A percentile compares a stretch with the other conserved stretches of the same genome.
These are phyloP conservation scores for Ashinkailepas kermadecensis DNA, from an alignment of 2,888 invertebrate species.

Conservation along the genomic window DNA sequence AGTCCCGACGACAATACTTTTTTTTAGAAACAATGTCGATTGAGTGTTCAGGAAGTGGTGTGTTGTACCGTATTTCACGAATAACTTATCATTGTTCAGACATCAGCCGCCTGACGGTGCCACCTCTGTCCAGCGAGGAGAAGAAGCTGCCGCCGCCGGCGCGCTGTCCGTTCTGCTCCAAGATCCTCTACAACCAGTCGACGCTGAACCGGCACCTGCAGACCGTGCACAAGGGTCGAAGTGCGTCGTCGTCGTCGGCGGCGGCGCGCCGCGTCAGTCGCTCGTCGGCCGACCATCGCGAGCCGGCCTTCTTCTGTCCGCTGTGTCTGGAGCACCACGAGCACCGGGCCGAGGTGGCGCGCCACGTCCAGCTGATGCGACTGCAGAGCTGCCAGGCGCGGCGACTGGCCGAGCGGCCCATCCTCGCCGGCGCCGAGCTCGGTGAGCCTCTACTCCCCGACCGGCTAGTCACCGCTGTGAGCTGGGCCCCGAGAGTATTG, in stretches of 20 bases:
- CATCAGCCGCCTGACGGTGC: no score
- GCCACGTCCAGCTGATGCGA: neutral
- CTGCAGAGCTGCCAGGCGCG: neutral
- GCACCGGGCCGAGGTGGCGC: neutral
- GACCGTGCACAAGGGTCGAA: neutral
- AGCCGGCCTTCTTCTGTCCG: neutral
- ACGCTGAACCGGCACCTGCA: constrained; percentile 4
- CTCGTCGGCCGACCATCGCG: neutral
- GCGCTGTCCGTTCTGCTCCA: neutral
- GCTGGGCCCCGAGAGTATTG: no score
- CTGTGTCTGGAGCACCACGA: neutral
- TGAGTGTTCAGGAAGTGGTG: no score
- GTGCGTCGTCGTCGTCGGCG: neutral
- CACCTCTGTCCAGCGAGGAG: neutral
- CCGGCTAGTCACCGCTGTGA: no score
- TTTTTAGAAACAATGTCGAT: no score
- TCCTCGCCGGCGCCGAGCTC: no score
- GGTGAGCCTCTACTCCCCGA: no score
- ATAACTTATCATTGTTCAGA: no score
- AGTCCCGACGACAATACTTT: no score
- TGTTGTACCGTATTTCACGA: no score
- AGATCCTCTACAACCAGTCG: constrained; percentile 14
- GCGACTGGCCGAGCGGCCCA: no score
- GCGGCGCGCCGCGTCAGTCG: neutral
- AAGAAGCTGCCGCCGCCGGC: constrained; percentile 1